These are phyloP conservation scores for Equus przewalskii DNA, from an alignment of 2,113 vertebrate species.

Conservation along the genomic window DNA sequence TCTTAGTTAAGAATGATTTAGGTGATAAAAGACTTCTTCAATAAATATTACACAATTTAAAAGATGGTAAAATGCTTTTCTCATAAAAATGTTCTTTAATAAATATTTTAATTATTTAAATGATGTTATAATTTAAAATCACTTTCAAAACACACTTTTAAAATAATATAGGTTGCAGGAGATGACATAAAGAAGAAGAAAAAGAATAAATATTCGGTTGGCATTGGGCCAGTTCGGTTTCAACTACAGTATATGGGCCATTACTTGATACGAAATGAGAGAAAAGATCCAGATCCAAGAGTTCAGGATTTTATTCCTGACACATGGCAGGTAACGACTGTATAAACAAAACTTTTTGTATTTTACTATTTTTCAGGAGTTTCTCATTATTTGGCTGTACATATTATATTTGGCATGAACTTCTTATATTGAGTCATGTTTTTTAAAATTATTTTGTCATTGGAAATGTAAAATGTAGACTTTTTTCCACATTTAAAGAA, in stretches of 20 bases:
- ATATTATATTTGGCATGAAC: neutral
- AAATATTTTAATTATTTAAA: conserved; percentile 22
- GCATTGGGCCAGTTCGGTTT: conserved; percentile 85
- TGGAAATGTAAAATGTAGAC: neutral
- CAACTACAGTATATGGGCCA: conserved; percentile 88
- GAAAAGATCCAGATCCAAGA: conserved; percentile 87
- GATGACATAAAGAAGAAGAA: neutral
- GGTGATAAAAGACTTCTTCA: neutral
- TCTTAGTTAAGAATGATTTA: neutral
- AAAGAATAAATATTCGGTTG: conserved; percentile 60
- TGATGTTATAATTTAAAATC: neutral
- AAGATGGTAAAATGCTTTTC: neutral
- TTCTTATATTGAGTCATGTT: neutral
- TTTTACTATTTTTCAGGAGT: neutral
- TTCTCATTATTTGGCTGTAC: neutral
- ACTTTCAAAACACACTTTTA: conserved; percentile 53
- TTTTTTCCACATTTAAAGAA: neutral
- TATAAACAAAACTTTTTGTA: neutral
- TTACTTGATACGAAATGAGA: conserved; percentile 86
- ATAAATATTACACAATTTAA: neutral
- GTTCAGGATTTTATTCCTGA: conserved; percentile 89
- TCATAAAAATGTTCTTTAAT: neutral
- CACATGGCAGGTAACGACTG: conserved; percentile 88
- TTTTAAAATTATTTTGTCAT: neutral
- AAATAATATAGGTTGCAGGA: conserved; percentile 53